A percentile compares a stretch with the other conserved stretches of the same genome.
Conservation (phyloP, 2,797 vertebrate genomes). For the Podarcis siculus region DNA sequence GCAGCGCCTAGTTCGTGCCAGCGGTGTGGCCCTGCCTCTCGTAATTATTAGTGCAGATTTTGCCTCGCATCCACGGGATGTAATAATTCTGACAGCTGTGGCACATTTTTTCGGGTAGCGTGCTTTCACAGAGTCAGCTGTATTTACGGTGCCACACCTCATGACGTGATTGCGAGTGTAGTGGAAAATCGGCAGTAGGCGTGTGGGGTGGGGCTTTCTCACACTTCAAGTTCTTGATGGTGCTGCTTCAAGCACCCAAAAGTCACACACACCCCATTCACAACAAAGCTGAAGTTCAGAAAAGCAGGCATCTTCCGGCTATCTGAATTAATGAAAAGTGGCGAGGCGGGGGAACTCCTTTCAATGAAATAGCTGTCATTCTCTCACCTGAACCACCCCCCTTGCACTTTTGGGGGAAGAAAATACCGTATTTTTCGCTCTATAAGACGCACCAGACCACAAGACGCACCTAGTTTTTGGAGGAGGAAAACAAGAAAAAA, state of each 20-base stretch:
- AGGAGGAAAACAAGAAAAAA: too few relatives aligned
- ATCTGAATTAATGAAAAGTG: neutral
- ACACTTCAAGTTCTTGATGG: neutral
- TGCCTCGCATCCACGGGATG: neutral
- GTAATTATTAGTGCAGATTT: neutral
- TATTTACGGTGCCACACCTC: conserved; percentile 18
- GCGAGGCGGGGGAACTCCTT: neutral
- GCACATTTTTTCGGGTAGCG: too few relatives aligned
- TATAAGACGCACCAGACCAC: too few relatives aligned
- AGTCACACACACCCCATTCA: neutral
- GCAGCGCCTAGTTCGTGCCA: neutral
- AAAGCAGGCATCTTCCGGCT: neutral
- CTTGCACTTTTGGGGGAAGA: neutral
- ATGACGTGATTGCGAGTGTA: conserved; percentile 1
- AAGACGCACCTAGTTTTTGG: too few relatives aligned
- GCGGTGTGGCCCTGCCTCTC: neutral
- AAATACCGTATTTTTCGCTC: neutral
- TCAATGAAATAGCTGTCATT: too few relatives aligned
- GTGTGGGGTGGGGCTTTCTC: neutral
- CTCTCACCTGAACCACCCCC: too few relatives aligned
- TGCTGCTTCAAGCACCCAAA: neutral
- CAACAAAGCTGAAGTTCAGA: neutral
- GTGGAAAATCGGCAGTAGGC: neutral
- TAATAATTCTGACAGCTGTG: neutral
- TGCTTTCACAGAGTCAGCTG: conserved; percentile 5